phyloP scores from a whole-genome alignment of 2,888 invertebrate species.

The Enchytraeus crypticus region DNA sequence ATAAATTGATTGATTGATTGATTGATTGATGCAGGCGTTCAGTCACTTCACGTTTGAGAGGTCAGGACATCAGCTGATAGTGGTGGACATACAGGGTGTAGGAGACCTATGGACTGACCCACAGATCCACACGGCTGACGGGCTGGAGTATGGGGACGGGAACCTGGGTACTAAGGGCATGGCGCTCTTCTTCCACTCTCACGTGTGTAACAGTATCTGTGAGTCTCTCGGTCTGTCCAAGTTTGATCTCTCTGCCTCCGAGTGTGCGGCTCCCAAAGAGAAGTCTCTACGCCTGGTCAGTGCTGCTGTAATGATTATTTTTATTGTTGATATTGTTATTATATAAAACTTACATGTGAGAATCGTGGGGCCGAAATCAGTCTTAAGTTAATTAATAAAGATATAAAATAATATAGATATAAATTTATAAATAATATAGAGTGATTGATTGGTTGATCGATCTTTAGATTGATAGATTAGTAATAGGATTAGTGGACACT shows the following conservation, averaged over 20 bases:
- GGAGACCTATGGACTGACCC: conserved; percentile 57
- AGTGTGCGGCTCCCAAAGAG: conserved; percentile 26
- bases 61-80: conserved; percentile 55
- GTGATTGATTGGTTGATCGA: too few species aligned
- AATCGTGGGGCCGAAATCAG: too few species aligned
- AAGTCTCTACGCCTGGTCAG: neutral
- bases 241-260: conserved; percentile 52
- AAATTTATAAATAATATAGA: too few species aligned
- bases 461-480: too few species aligned
- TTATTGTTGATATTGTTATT: neutral
- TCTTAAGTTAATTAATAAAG: too few species aligned
- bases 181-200: conserved; percentile 57
- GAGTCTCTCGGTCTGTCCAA: conserved; percentile 50
- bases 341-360: neutral
- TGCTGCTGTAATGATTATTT: neutral
- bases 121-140: conserved; percentile 53
- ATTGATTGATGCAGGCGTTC: conserved; percentile 50
- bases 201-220: conserved; percentile 55
- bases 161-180: conserved; percentile 55
- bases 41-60: conserved; percentile 57
- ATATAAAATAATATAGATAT: too few species aligned
- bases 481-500: too few species aligned
- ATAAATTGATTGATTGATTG: too few species aligned
- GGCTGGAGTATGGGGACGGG: conserved; percentile 54
- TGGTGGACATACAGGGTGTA: conserved; percentile 57